Base-by-base conservation (phyloP, 1,140 invertebrate genomes). In the Drosophila triauraria region DNA sequence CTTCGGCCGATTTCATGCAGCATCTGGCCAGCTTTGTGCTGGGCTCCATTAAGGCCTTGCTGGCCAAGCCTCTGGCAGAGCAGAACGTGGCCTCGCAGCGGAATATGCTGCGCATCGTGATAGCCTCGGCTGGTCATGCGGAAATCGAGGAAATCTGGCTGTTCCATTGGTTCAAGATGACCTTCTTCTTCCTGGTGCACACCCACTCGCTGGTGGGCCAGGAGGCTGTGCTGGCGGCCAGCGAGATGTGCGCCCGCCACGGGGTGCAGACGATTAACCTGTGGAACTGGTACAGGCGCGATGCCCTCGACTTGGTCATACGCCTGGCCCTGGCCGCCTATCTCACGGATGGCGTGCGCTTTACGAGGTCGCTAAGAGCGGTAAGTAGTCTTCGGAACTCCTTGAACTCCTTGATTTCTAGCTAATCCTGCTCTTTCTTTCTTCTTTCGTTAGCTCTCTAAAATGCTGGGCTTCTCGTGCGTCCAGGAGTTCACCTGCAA, bases 221-320 rank as follows among this genome's bases (percentile, higher is more conserved):
- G 43, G 95, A 95, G 77, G 95, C 94, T 1, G 92, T 94, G 0
- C 93, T 95, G 42, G 95, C 93, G 78, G 93, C 95, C 5, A 93
- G 93, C 63, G 94, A 95, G 82, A 92, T 96, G 46, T 95, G 95
- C 25, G 92, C 94, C 53, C 92, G 82, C 30, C 94, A 95, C 23
- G 93, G 93, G 0, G 91, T 94, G 27, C 94, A 94, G 15, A 94
- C 95, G 5, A 95, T 95, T 23, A 92, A 94, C 50, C 92, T 96
- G 25, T 96, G 95, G 80, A 94, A 94, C 68, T 94, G 95, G 91
- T 96, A 96, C 81, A 95, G 95, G 78, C 95, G 95, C 20, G 94
- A 95, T 87, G 94, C 95, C 59, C 94, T 96, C 32, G 93, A 94
- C 50, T 91, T 94, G 32, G 94, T 95, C 42, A 94, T 95, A 59